These are phyloP conservation scores for Acropternis orthonyx DNA, from an alignment of 2,797 vertebrate genomes.

Conservation along the genomic window DNA sequence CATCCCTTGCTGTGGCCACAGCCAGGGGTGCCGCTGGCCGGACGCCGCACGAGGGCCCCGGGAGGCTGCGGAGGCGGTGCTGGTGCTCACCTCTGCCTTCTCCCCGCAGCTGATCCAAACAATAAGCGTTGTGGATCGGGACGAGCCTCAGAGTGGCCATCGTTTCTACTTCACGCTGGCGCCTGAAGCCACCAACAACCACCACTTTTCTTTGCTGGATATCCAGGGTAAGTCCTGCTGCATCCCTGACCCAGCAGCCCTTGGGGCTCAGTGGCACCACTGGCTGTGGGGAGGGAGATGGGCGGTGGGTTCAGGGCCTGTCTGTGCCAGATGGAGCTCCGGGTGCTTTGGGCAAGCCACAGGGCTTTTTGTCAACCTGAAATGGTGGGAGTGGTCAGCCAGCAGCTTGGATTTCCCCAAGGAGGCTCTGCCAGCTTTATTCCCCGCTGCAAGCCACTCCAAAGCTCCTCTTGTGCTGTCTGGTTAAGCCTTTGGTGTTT, in stretches of 20 bases:
- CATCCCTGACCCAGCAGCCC: neutral
- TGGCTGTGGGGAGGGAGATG: neutral
- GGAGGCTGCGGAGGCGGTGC: neutral
- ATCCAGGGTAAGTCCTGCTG: slow-evolving; percentile 85
- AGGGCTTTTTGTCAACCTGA: neutral
- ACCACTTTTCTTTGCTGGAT: slow-evolving; percentile 91
- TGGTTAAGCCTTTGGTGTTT: neutral
- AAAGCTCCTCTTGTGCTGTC: neutral
- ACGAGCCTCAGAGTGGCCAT: slow-evolving; percentile 92
- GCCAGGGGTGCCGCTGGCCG: rapidly evolving
- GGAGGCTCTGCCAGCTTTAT: neutral
- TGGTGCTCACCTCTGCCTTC: neutral
- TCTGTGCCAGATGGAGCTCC: neutral
- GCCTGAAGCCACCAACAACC: slow-evolving; percentile 86
- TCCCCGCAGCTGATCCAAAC: slow-evolving; percentile 91
- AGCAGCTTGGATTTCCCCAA: neutral
- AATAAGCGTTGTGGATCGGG: slow-evolving; percentile 94
- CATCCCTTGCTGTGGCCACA: neutral
- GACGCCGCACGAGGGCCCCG: neutral
- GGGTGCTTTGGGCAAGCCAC: neutral
- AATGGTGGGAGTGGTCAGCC: neutral
- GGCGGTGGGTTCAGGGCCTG: rapidly evolving
- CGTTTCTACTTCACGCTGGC: slow-evolving; percentile 91
- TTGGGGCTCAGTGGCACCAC: neutral
- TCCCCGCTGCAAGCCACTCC: neutral